phyloP scores from a whole-genome alignment of 2,888 invertebrate genomes.

The Cynaeus angustus region DNA sequence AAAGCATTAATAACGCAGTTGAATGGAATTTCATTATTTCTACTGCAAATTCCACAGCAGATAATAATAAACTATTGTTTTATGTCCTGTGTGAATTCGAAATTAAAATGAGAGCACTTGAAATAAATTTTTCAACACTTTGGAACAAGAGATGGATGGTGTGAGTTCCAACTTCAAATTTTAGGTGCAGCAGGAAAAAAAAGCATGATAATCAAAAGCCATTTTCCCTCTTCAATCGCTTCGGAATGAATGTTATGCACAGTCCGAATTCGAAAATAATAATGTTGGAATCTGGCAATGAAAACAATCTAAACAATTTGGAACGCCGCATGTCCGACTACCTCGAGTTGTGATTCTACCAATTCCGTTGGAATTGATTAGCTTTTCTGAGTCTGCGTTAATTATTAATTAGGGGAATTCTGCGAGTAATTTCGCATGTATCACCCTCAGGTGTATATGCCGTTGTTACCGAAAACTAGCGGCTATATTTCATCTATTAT shows the following conservation, averaged over 20 bases:
- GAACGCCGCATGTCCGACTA: constrained; percentile 13
- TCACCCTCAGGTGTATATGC: constrained; percentile 47
- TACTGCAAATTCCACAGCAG: too few relatives aligned
- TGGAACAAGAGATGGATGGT: too few relatives aligned
- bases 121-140: too few relatives aligned
- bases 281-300: constrained; percentile 12
- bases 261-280: not conserved
- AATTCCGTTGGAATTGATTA: constrained; percentile 43
- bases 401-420: constrained; percentile 49
- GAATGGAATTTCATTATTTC: too few relatives aligned
- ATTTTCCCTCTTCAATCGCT: too few relatives aligned
- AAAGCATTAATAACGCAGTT: too few relatives aligned
- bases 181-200: too few relatives aligned
- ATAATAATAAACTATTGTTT: too few relatives aligned
- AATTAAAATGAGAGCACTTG: too few relatives aligned
- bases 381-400: constrained; percentile 44
- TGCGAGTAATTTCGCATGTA: constrained; percentile 46
- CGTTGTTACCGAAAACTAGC: constrained; percentile 36
- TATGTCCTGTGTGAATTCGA: too few relatives aligned
- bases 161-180: too few relatives aligned
- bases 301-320: constrained; percentile 33
- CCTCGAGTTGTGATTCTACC: constrained; percentile 23
- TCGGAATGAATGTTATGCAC: not conserved
- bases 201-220: too few relatives aligned
- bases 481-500: constrained; percentile 45